Base-by-base conservation (phyloP, 2,888 invertebrate species). In the Notocelia uddmanniana region DNA sequence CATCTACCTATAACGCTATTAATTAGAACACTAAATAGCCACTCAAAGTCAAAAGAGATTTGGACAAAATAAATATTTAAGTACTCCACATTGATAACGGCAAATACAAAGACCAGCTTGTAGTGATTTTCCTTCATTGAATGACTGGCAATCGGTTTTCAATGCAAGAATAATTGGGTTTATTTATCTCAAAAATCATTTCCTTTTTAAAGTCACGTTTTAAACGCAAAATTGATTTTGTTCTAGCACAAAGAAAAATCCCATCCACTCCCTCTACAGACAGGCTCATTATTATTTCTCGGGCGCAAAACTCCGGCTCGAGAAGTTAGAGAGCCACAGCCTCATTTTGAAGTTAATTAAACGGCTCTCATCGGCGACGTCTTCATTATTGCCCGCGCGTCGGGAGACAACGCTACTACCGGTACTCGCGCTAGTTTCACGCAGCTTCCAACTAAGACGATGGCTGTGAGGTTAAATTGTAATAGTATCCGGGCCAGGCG, bases 291-390 rank as follows among this genome's bases (percentile, higher is more conserved):
- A 89, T 89, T 87, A 87, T 87, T 88, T 85, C 83, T 85, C 83
- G 79, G 76, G 76, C 78, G 76, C 79, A 76, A 78, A 84, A 86
- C 81, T 85, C 80, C 76, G 73, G 78, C 75, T 76, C 15, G 37
- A 67, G 75, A 83, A 87, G 85, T 85, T 83, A 77, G 82, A 78
- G 81, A 78, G 82, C 82, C 81, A 76, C 81, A 78, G 83, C 81
- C 84, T 87, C 87, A 84, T 85, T 89, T 88, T 84, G 85, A 85
- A 90, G 88, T 89, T 91, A 90, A 91, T 91, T 90, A 90, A 89
- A 90, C 84, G 86, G 80, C 82, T 82, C 83, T 85, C 83, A 85
- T 83, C 81, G 82, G 78, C 80, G 83, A 81, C 87, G 83, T 88
- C 89, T 90, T 87, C 85, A 87, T 89, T 89, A 90, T 88, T 85